phyloP scores from a whole-genome alignment of 1,140 invertebrate species.

The Drosophila pachea region DNA sequence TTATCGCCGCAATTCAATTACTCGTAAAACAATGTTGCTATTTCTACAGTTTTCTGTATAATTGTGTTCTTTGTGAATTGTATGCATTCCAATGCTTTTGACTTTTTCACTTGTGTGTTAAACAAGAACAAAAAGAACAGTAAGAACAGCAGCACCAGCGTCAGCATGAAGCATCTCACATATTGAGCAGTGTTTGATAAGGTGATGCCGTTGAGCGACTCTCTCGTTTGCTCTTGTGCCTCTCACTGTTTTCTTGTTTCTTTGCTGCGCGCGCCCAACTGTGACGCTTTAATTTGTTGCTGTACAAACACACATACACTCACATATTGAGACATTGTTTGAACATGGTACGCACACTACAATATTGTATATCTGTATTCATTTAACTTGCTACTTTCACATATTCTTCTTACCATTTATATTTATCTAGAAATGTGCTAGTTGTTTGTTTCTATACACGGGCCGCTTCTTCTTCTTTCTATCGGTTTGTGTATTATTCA shows the following conservation, averaged over 20 bases:
- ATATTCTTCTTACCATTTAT: slow-evolving; percentile 46
- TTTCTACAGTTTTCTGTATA: not conserved
- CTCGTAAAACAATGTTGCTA: slow-evolving; percentile 16
- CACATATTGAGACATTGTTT: not conserved
- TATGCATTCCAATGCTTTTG: slow-evolving; percentile 42
- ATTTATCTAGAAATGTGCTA: slow-evolving; percentile 49
- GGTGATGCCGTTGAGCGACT: slow-evolving; percentile 7
- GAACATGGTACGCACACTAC: slow-evolving; percentile 9
- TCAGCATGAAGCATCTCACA: slow-evolving; percentile 8
- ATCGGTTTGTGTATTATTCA: slow-evolving; percentile 26
- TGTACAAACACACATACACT: slow-evolving; percentile 23
- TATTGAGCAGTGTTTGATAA: slow-evolving; percentile 45
- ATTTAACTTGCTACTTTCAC: slow-evolving; percentile 38
- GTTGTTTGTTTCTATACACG: slow-evolving; percentile 42
- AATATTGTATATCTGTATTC: slow-evolving; percentile 28
- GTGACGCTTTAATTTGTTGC: slow-evolving; percentile 63
- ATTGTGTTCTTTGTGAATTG: slow-evolving; percentile 18
- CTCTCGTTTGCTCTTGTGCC: not conserved
- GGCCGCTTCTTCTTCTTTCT: slow-evolving; percentile 23
- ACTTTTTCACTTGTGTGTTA: slow-evolving; percentile 41
- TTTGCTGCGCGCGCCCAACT: slow-evolving; percentile 53
- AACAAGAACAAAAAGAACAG: slow-evolving; percentile 23
- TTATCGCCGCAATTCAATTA: slow-evolving; percentile 24
- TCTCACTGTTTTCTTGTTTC: slow-evolving; percentile 12
- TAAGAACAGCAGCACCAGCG: slow-evolving; percentile 9